Evolutionary conservation across 2,888 invertebrate genomes (phyloP), one percentile per base, ranked within the genome.

Genomic region (Chaitophorus viminalis): DNA sequence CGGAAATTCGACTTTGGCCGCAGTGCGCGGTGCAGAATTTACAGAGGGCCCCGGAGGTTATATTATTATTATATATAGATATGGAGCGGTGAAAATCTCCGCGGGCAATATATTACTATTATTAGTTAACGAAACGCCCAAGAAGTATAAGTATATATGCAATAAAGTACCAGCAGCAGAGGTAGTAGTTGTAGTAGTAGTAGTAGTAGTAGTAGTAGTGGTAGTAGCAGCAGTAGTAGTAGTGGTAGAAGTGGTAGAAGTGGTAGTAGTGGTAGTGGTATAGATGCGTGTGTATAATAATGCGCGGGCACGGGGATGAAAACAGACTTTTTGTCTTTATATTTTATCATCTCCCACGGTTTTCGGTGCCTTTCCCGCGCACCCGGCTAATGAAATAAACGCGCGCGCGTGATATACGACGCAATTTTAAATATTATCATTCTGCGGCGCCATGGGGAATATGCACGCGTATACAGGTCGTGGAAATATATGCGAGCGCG

Each of bases 351-450:
- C 60, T 74, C 79, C 39, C 70, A 85, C 70, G 85, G 77, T n/a
- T 84, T 84, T 84, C 46, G 46, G 14, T 14, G 82, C 74, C 74
- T 83, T 46, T 54, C 25, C 36, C 72, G 54, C 60, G 54, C 60
- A n/a, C 78, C 36, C 68, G 86, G 86, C 86, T 87, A 87, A 87
- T 87, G 86, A 87, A 87, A 87, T 87, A 87, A 87, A 87, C 86
- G 86, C 31, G 72, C 86, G 86, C 31, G 72, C 86, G 86, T 87
- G 86, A 87, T 87, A 87, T 87, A 87, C 74, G 86, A 79, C 78
- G 79, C 79, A 87, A 87, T 87, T 87, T 87, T 87, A 87, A 87
- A 87, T 87, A 87, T 87, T 87, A 87, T 87, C 86, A 87, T 87
- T 87, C 72, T 14, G 86, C 33, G 70, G 77, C 85, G 85, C 86